Evolutionary conservation across 2,888 invertebrate species (phyloP).

Genomic region (Siphlonurus alternatus): DNA sequence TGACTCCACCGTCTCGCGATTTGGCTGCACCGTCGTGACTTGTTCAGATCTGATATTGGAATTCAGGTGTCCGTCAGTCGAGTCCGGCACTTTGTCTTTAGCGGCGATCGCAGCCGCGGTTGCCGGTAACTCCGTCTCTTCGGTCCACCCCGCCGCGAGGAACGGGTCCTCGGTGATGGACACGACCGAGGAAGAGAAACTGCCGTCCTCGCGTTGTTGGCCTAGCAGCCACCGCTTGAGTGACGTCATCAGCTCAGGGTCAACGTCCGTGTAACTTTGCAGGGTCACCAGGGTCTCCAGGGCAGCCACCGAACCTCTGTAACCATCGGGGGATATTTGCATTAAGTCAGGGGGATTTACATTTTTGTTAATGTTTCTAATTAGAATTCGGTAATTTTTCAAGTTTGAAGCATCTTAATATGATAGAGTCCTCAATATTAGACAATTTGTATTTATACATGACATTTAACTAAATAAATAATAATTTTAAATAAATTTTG

Average conservation of each 20-base stretch:
- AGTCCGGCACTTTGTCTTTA: not conserved
- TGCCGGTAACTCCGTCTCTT: too few relatives aligned
- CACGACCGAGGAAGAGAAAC: conserved; percentile 39
- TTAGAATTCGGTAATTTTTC: too few relatives aligned
- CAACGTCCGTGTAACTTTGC: conserved; percentile 41
- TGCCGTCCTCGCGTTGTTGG: conserved; percentile 40
- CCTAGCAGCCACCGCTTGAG: conserved; percentile 44
- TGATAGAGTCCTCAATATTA: too few relatives aligned
- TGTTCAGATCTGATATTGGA: too few relatives aligned
- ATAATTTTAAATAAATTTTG: too few relatives aligned
- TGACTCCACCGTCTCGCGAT: too few relatives aligned
- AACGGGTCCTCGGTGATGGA: conserved; percentile 37
- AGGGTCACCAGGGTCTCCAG: conserved; percentile 41
- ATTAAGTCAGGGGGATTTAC: not conserved
- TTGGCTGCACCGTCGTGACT: too few relatives aligned
- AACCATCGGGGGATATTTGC: not conserved
- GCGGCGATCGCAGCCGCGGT: too few relatives aligned
- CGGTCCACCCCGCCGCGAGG: conserved; percentile 33
- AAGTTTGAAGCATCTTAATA: too few relatives aligned
- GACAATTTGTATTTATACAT: too few relatives aligned
- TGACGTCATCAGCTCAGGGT: conserved; percentile 39
- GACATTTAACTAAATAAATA: too few relatives aligned
- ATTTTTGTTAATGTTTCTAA: not conserved
- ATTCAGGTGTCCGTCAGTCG: not conserved
- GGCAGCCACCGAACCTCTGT: conserved; percentile 32